A percentile compares a stretch with the other conserved stretches of the same genome.
Evolutionary conservation across 2,113 vertebrate genomes (phyloP).

Genomic region (Mirounga angustirostris): DNA sequence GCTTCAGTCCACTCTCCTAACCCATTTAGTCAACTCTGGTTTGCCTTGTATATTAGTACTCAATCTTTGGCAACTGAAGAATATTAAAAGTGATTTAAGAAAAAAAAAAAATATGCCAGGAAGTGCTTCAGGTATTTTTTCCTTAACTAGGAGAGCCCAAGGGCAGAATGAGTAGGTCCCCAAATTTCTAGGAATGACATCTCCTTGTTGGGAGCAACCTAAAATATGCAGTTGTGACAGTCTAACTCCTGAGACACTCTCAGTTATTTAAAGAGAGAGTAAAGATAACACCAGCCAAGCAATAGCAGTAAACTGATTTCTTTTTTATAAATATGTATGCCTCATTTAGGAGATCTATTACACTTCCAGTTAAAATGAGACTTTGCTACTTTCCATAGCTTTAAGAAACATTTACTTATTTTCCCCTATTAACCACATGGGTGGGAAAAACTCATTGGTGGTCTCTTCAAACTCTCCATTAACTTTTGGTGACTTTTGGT

Average conservation of each 20-base stretch:
- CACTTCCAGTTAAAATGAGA: conserved; percentile 9
- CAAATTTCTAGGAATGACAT: conserved; percentile 2
- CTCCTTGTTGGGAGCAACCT: neutral
- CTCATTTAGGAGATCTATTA: neutral
- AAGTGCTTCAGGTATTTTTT: conserved; percentile 30
- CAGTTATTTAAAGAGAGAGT: neutral
- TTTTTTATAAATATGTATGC: neutral
- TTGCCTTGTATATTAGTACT: neutral
- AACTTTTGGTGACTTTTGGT: neutral
- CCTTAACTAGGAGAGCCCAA: neutral
- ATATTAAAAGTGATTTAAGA: conserved; percentile 52
- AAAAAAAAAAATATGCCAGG: neutral
- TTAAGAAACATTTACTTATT: neutral
- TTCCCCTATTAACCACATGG: neutral
- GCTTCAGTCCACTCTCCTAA: neutral
- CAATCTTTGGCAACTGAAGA: neutral
- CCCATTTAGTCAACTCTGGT: conserved; percentile 39
- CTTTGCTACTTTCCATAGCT: neutral
- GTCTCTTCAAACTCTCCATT: neutral
- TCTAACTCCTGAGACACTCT: neutral
- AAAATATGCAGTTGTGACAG: neutral
- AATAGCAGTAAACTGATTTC: neutral
- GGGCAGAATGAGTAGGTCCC: neutral
- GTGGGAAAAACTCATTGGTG: neutral
- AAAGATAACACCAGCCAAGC: neutral